Base-by-base conservation (phyloP, 2,888 invertebrate species). In the Gerris lacustris region DNA sequence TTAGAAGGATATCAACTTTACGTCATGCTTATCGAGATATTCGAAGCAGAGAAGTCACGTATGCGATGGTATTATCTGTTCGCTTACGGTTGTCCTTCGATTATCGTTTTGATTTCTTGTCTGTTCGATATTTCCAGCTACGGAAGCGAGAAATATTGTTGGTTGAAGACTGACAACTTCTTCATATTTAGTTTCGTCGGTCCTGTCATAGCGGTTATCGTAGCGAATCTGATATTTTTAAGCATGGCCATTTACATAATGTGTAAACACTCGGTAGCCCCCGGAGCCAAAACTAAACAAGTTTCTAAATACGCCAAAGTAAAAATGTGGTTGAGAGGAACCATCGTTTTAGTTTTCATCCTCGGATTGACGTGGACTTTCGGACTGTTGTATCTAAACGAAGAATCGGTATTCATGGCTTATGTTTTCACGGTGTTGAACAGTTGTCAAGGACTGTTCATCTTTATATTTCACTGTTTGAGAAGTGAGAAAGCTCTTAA, bases 1-100 rank as follows among this genome's bases (percentile, higher is more conserved):
- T 86, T 96, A 76, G 96, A 96, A 89, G 96, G 95, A 76, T 93
- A 95, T 81, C 96, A 96, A 82, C 85, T 96, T 45, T 96, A 96
- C 84, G 91, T 94, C 73, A 94, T 95, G 90, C 84, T 96, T 72
- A 90, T 96, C 76, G 95, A 95, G 82, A 94, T 95, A 71, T 94
- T 93, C 82, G 93, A 94, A 81, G 89, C 91, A 11, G 94, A 94
- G 80, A 90, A 91, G 77, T 92, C 94, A 2, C 86, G 95, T 74
- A 87, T 91, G 47, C 88, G 90, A 73, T 95, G 93, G 90, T 96
- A 95, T 84, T 94, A 94, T 82, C 83, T 88, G 67, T 86, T 91
- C 76, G 94, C 94, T 6, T 96, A 96, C 82, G 88, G 92, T 74
- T 85, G 88, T 74, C 92, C 94, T 5, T 84, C 90, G 70, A 82